phyloP scores from a whole-genome alignment of 92 coral and sea anemone genomes.

The Zoanthus sansibaricus region DNA sequence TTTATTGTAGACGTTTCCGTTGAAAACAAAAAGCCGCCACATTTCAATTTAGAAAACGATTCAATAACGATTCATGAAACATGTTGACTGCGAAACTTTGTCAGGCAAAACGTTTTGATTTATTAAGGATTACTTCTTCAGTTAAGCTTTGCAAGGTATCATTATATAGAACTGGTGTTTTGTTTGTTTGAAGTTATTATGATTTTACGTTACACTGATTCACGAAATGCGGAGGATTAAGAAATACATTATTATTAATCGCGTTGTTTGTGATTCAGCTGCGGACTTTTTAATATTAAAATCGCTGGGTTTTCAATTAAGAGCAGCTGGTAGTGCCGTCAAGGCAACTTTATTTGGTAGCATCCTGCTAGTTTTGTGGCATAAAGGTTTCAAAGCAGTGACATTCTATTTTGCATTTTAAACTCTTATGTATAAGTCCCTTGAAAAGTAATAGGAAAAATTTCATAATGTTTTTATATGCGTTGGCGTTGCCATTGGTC shows the following conservation, averaged over 20 bases:
- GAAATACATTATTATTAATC: neutral
- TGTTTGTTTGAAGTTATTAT: neutral
- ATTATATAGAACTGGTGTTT: neutral
- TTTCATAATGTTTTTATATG: too few species aligned
- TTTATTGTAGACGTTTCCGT: neutral
- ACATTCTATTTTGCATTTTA: neutral
- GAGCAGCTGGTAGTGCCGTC: neutral
- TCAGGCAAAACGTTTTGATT: conserved; percentile 5
- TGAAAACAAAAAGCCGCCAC: neutral
- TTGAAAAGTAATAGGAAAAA: neutral
- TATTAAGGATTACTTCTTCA: neutral
- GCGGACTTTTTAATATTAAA: neutral
- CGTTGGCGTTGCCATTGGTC: neutral
- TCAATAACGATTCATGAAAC: neutral
- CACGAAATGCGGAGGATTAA: neutral
- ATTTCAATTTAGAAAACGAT: neutral
- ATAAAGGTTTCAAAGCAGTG: neutral
- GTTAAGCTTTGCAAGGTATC: neutral
- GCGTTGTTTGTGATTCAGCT: neutral
- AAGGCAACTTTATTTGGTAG: neutral
- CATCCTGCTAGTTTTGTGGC: neutral
- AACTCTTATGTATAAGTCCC: neutral
- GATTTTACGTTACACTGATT: neutral
- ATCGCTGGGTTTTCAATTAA: neutral
- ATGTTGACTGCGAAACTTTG: neutral